These are phyloP conservation scores for Misgurnus mizolepis DNA, from an alignment of 2,113 vertebrate genomes.

Conservation along the genomic window DNA sequence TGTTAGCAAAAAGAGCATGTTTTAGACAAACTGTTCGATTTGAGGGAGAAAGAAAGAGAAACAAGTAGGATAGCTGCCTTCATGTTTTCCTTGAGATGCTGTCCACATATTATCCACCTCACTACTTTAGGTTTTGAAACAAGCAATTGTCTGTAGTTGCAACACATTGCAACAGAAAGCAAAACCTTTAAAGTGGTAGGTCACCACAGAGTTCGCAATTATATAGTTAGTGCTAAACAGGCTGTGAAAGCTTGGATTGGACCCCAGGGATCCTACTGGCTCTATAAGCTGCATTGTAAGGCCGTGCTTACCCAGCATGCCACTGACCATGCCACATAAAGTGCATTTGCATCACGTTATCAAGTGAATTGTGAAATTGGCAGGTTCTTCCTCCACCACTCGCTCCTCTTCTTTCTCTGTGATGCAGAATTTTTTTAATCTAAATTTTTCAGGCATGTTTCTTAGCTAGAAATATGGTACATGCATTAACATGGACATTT, in stretches of 20 bases:
- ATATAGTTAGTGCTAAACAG: slow-evolving; percentile 43
- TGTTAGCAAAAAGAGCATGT: slow-evolving; percentile 31
- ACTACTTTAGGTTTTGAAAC: not conserved
- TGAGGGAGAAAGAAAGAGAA: not conserved
- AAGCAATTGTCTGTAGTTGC: not conserved
- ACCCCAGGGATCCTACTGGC: slow-evolving; percentile 25
- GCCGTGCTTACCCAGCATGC: slow-evolving; percentile 47
- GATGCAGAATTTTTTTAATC: not conserved
- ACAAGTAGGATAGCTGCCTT: not conserved
- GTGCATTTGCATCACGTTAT: not conserved
- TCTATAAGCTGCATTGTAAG: not conserved
- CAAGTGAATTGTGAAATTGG: not conserved
- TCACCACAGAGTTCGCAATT: slow-evolving; percentile 34
- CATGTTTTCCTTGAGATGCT: too few relatives aligned
- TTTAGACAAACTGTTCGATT: slow-evolving; percentile 28
- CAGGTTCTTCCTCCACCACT: not conserved
- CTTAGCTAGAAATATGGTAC: not conserved
- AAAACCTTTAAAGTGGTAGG: not conserved
- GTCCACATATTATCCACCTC: too few relatives aligned
- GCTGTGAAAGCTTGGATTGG: slow-evolving; percentile 41
- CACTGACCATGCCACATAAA: not conserved
- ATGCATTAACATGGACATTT: slow-evolving; percentile 3
- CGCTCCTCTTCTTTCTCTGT: not conserved
- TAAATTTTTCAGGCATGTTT: not conserved
- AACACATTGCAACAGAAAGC: not conserved